phyloP scores from a whole-genome alignment of 2,888 invertebrate species.

The Zygaena filipendulae region DNA sequence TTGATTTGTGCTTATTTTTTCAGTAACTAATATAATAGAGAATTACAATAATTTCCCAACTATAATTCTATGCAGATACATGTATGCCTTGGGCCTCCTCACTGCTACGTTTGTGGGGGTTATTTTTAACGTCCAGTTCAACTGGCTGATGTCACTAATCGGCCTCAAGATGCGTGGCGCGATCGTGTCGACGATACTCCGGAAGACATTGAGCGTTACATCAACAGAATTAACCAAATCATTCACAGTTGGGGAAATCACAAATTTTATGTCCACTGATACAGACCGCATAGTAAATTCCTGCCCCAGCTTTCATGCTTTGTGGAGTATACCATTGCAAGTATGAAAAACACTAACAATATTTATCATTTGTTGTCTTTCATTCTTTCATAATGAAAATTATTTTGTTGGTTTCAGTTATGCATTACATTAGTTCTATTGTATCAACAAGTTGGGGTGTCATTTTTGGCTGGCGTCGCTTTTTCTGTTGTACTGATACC shows the following conservation, averaged over 20 bases:
- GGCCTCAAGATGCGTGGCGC: slow-evolving; percentile 89
- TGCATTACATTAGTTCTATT: slow-evolving; percentile 84
- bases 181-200: slow-evolving; percentile 78
- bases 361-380: slow-evolving; percentile 1
- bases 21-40: too few species aligned
- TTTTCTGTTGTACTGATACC: slow-evolving; percentile 92
- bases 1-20: too few species aligned
- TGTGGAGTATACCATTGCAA: slow-evolving; percentile 97
- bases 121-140: slow-evolving; percentile 88
- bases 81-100: slow-evolving; percentile 47
- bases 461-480: slow-evolving; percentile 89
- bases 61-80: too few species aligned
- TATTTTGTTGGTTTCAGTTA: slow-evolving; percentile 74
- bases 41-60: too few species aligned
- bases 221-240: slow-evolving; percentile 52
- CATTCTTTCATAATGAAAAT: too few species aligned
- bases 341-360: slow-evolving; percentile 36
- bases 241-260: slow-evolving; percentile 83
- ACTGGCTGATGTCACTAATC: slow-evolving; percentile 85
- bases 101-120: slow-evolving; percentile 68
- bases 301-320: slow-evolving; percentile 94
- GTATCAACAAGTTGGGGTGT: slow-evolving; percentile 88
- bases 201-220: slow-evolving; percentile 60
- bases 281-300: slow-evolving; percentile 95
- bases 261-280: slow-evolving; percentile 98